Percentiles rank a stretch among this genome's conserved stretches.
These are phyloP conservation scores for Lepus oiostolus DNA, from an alignment of 2,797 vertebrate genomes.

Conservation along the genomic window DNA sequence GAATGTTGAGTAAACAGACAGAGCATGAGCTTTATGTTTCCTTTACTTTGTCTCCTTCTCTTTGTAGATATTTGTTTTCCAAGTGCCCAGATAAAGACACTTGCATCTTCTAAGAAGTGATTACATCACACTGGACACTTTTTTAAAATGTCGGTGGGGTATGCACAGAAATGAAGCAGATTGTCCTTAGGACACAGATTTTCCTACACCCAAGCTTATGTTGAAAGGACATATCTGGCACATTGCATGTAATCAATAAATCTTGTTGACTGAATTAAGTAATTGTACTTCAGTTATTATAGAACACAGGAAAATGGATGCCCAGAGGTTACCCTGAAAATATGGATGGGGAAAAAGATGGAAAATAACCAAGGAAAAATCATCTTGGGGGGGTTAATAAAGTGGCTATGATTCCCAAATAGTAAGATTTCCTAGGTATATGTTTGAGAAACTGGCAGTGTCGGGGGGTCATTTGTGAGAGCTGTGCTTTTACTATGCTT, in stretches of 20 bases:
- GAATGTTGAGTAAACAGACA: background rate
- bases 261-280: background rate
- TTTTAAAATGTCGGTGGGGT: background rate
- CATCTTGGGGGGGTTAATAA: background rate
- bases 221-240: background rate
- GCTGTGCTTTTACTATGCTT: background rate
- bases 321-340: background rate
- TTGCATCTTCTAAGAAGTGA: background rate
- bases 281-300: background rate
- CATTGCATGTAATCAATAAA: background rate
- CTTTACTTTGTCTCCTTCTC: background rate
- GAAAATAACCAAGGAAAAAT: slow-evolving; percentile 6
- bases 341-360: background rate
- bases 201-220: background rate
- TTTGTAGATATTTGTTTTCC: background rate
- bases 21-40: background rate
- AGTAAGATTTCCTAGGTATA: background rate
- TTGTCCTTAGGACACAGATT: background rate
- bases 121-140: background rate
- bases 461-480: background rate
- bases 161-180: background rate
- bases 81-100: background rate
- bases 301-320: background rate
- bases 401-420: background rate
- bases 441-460: background rate